Percentiles rank a stretch among this genome's conserved stretches.
Evolutionary conservation across 2,888 invertebrate species (phyloP).

Genomic region (Ernsta delagoae): DNA sequence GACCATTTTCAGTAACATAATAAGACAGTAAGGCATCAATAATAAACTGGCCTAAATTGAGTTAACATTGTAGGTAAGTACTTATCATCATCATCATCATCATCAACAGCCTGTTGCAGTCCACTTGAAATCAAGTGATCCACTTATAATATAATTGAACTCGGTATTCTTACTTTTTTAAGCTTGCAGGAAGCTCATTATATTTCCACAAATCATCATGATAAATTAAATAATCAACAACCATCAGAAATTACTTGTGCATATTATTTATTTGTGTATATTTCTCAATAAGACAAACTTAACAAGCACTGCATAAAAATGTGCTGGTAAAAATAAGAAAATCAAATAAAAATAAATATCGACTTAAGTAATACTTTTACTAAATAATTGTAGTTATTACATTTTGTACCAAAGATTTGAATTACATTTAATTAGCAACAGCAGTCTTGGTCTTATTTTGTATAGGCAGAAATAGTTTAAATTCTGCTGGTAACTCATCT

Average conservation of each 20-base stretch:
- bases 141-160: no score
- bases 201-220: no score
- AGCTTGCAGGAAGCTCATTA: no score
- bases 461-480: slow-evolving; percentile 97
- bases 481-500: slow-evolving; percentile 97
- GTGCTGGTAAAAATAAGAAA: slow-evolving; percentile 48
- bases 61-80: no score
- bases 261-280: slow-evolving; percentile 42
- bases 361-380: slow-evolving; percentile 68
- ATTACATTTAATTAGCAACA: slow-evolving; percentile 78
- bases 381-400: slow-evolving; percentile 44
- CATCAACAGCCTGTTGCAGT: no score
- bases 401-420: slow-evolving; percentile 51
- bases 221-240: background rate
- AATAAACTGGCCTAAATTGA: no score
- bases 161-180: no score
- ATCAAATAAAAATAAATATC: slow-evolving; percentile 55
- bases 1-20: no score
- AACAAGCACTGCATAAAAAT: slow-evolving; percentile 48
- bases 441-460: slow-evolving; percentile 89
- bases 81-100: no score
- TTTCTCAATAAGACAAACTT: slow-evolving; percentile 34
- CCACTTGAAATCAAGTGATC: no score
- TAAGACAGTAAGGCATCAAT: no score
- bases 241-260: slow-evolving; percentile 30